Conservation (phyloP, 2,888 invertebrate species). For the Vandiemenella viatica region DNA sequence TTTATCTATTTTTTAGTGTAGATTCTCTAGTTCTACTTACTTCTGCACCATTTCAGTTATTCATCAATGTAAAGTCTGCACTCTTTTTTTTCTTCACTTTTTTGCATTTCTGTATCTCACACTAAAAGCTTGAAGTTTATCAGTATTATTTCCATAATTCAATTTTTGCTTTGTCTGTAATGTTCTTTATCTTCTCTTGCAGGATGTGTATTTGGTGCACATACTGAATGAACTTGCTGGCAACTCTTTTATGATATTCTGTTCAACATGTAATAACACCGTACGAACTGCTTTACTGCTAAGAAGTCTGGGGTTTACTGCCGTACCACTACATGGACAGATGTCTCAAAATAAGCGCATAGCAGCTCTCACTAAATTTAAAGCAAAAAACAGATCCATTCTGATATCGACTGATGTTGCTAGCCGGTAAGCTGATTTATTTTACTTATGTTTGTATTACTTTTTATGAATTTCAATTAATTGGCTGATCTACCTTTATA, state of each 20-base stretch:
- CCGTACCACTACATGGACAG: slow-evolving; percentile 96
- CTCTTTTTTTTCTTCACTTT: neutral
- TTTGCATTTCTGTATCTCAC: too few species aligned
- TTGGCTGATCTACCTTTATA: too few species aligned
- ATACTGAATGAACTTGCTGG: slow-evolving; percentile 89
- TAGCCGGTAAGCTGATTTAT: slow-evolving; percentile 52
- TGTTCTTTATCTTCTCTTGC: too few species aligned
- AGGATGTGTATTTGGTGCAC: slow-evolving; percentile 93
- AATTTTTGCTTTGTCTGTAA: too few species aligned
- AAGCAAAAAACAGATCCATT: slow-evolving; percentile 81
- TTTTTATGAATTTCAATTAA: too few species aligned
- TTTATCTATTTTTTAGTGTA: neutral
- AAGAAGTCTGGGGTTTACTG: slow-evolving; percentile 78
- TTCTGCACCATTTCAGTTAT: neutral
- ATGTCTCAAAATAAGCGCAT: slow-evolving; percentile 95
- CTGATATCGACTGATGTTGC: slow-evolving; percentile 98
- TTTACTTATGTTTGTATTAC: slow-evolving; percentile 7
- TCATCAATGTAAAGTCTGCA: neutral
- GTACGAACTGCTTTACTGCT: slow-evolving; percentile 77
- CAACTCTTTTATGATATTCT: slow-evolving; percentile 94
- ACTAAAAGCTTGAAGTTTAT: too few species aligned
- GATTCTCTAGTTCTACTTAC: neutral
- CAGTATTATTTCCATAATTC: too few species aligned
- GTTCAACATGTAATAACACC: slow-evolving; percentile 86
- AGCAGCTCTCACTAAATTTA: slow-evolving; percentile 91